phyloP scores from a whole-genome alignment of 2,888 invertebrate genomes.

The Cabera pusaria region DNA sequence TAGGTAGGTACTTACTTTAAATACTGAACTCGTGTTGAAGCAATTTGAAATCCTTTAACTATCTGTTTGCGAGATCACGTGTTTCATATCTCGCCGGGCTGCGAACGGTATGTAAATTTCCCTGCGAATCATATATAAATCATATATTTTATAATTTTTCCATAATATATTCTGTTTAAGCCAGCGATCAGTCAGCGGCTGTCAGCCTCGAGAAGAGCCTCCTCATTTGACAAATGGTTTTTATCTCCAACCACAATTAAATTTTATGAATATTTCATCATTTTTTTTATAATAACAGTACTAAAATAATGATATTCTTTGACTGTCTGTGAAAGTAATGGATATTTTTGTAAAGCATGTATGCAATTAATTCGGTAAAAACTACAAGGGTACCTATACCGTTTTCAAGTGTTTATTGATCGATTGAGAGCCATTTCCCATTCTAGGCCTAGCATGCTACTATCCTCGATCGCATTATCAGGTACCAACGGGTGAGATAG shows the following conservation, averaged over 20 bases:
- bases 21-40: not conserved
- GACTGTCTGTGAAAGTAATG: too few relatives aligned
- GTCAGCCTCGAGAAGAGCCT: conserved; percentile 47
- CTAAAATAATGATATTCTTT: too few relatives aligned
- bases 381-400: too few relatives aligned
- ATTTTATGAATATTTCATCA: conserved; percentile 8
- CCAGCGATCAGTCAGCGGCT: conserved; percentile 61
- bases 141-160: conserved; percentile 71
- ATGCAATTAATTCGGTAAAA: too few relatives aligned
- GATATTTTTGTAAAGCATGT: too few relatives aligned
- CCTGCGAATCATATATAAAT: conserved; percentile 70
- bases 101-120: conserved; percentile 64
- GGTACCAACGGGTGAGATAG: too few relatives aligned
- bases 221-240: conserved; percentile 54
- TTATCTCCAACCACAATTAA: conserved; percentile 33
- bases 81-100: conserved; percentile 62
- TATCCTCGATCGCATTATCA: too few relatives aligned
- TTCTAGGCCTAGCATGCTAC: too few relatives aligned
- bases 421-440: too few relatives aligned
- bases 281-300: too few relatives aligned
- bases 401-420: too few relatives aligned
- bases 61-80: conserved; percentile 62
- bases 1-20: too few relatives aligned
- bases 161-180: conserved; percentile 67
- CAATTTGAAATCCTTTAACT: conserved; percentile 35